Conservation (phyloP, 2,113 vertebrate species). For the Dicaeum eximium region DNA sequence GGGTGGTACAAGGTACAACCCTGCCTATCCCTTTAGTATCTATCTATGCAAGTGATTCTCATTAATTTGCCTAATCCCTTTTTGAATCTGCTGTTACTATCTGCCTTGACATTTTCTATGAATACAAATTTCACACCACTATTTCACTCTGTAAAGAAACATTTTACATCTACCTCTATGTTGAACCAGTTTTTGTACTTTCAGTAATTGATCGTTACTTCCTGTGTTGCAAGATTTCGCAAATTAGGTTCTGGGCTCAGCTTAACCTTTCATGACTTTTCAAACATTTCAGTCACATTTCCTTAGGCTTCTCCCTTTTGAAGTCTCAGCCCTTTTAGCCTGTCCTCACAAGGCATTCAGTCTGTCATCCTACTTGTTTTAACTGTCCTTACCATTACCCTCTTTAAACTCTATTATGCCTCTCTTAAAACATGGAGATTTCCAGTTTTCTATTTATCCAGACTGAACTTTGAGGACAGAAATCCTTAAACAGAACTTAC, state of each 20-base stretch:
- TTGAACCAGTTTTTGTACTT: not conserved
- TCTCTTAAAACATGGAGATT: not conserved
- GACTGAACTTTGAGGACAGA: not conserved
- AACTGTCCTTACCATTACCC: not conserved
- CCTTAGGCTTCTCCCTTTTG: not conserved
- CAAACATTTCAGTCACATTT: not conserved
- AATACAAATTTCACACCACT: not conserved
- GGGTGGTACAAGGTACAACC: not conserved
- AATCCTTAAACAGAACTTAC: not conserved
- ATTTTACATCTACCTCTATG: not conserved
- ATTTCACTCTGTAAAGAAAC: not conserved
- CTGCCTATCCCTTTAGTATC: not conserved
- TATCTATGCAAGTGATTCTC: not conserved
- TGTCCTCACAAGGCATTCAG: not conserved
- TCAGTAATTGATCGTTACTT: not conserved
- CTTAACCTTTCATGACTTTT: not conserved
- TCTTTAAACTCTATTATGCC: not conserved
- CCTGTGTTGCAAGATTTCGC: not conserved
- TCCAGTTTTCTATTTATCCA: not conserved
- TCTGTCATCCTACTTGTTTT: not conserved
- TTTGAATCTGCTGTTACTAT: not conserved
- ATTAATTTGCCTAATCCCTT: not conserved
- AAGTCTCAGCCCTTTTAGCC: not conserved
- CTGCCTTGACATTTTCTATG: not conserved
- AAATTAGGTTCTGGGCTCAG: not conserved